Conservation (phyloP, 2,888 invertebrate species). For the Caenorhabditis wallacei region DNA sequence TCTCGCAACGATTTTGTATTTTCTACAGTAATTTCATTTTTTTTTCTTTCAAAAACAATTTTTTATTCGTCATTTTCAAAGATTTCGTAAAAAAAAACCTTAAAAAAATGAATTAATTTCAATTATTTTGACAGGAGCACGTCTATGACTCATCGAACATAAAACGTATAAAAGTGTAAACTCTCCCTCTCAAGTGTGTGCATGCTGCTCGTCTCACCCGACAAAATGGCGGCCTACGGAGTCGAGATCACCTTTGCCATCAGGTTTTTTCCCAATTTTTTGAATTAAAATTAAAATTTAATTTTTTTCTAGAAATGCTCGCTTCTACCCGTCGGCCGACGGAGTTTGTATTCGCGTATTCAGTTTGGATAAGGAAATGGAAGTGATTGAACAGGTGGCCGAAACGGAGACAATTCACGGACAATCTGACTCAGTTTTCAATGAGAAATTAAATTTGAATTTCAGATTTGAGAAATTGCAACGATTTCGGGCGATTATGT, state of each 20-base stretch:
- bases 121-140: slow-evolving; percentile 7
- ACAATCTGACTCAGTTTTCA: slow-evolving; percentile 49
- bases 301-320: slow-evolving; percentile 46
- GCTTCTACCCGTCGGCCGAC: slow-evolving; percentile 40
- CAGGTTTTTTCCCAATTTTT: slow-evolving; percentile 36
- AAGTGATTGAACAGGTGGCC: slow-evolving; percentile 55
- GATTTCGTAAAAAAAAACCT: neutral
- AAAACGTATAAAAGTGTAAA: slow-evolving; percentile 59
- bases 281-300: neutral
- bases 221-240: slow-evolving; percentile 65
- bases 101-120: slow-evolving; percentile 6
- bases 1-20: no score
- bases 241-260: slow-evolving; percentile 54
- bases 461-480: slow-evolving; percentile 64
- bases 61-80: neutral
- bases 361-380: slow-evolving; percentile 42
- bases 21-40: no score
- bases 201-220: slow-evolving; percentile 66
- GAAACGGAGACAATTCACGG: slow-evolving; percentile 70
- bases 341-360: slow-evolving; percentile 39
- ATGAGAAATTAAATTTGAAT: slow-evolving; percentile 49
- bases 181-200: slow-evolving; percentile 40
- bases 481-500: slow-evolving; percentile 57
- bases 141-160: slow-evolving; percentile 37
- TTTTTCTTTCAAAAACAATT: no score